These are phyloP conservation scores for Platysteira castanea DNA, from an alignment of 2,113 vertebrate species.

Conservation along the genomic window DNA sequence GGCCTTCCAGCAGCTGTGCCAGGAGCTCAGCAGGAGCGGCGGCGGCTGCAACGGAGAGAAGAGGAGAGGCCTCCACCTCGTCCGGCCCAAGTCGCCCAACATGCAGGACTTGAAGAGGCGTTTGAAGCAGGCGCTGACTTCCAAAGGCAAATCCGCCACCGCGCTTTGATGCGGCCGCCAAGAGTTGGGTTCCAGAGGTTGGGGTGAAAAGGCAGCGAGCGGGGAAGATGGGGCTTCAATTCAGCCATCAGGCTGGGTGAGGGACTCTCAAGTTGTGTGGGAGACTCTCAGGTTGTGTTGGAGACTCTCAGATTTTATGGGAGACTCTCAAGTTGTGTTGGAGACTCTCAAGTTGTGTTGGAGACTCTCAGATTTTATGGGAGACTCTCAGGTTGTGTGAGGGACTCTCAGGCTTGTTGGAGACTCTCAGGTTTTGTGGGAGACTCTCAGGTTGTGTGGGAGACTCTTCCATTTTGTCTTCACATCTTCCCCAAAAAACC, in stretches of 20 bases:
- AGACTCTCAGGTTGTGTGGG: background rate
- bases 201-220: fast-evolving
- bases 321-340: background rate
- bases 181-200: fast-evolving
- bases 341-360: background rate
- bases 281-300: background rate
- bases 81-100: conserved; percentile 89
- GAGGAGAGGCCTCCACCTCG: conserved; percentile 85
- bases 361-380: no score
- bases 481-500: background rate
- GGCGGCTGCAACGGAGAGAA: conserved; percentile 86
- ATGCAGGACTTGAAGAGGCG: conserved; percentile 94
- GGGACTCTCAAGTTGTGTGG: background rate
- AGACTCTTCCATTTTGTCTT: background rate
- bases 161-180: conserved; percentile 57
- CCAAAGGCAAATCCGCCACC: conserved; percentile 83
- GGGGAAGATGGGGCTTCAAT: background rate
- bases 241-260: background rate
- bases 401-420: background rate
- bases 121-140: conserved; percentile 88
- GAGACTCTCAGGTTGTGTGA: background rate
- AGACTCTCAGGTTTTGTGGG: background rate
- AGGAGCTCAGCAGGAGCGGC: conserved; percentile 83
- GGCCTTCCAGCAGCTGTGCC: conserved; percentile 88
- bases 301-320: background rate